A percentile compares a stretch with the other conserved stretches of the same genome.
Conservation (phyloP, 2,797 vertebrate genomes). For the Chaetodon trifasciatus region DNA sequence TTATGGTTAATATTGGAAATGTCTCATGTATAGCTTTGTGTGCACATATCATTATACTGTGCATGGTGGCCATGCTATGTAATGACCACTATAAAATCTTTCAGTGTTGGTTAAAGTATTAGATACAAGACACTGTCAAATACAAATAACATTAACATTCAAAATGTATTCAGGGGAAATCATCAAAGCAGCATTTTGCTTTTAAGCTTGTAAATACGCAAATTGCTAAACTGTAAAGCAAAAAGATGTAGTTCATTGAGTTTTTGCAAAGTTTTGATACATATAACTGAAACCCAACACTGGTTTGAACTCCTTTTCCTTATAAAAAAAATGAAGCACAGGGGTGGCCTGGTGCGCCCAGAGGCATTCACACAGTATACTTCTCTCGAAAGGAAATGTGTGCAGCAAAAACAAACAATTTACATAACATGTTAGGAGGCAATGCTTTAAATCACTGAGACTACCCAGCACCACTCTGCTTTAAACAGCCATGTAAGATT, state of each 20-base stretch:
- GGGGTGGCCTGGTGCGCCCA: not conserved
- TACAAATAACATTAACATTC: not conserved
- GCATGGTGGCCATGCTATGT: not conserved
- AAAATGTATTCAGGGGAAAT: not conserved
- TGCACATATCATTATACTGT: not conserved
- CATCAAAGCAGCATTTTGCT: not conserved
- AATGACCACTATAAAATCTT: not conserved
- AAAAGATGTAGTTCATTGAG: not conserved
- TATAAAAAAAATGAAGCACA: not conserved
- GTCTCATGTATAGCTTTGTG: too few relatives aligned
- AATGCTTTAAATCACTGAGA: slow-evolving; percentile 4
- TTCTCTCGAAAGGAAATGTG: not conserved
- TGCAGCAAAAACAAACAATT: slow-evolving; percentile 17
- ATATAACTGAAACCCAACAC: not conserved
- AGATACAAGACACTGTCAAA: not conserved
- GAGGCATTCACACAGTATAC: slow-evolving; percentile 2
- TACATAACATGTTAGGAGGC: not conserved
- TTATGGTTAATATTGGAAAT: too few relatives aligned
- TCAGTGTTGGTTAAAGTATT: not conserved
- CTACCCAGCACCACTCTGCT: not conserved
- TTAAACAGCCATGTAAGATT: slow-evolving; percentile 10
- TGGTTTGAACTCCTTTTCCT: not conserved
- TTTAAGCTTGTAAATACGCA: not conserved
- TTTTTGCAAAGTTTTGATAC: not conserved
- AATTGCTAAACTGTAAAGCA: not conserved